Base-by-base conservation (phyloP, 2,797 vertebrate genomes). In the Austrolebias charrua region DNA sequence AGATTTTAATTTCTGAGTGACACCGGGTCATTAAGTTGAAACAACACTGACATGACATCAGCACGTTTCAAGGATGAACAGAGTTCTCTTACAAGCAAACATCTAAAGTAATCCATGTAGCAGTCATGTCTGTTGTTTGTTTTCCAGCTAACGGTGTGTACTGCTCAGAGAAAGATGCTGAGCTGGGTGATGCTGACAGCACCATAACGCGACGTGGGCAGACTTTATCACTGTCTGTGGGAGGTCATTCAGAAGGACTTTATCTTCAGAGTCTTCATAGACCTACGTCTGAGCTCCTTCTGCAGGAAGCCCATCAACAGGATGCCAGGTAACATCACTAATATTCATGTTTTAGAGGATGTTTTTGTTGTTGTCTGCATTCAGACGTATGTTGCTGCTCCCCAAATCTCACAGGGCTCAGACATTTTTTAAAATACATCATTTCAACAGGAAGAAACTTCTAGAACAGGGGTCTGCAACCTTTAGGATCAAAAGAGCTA, bases 121-220 rank as follows among this genome's bases (percentile, higher is more conserved):
- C 62, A 31, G 63, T 53, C 5, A 54, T 69, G 4, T 38, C 42
- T 42, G 10, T 58, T 53, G 35, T 20, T 50, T 44, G 12, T 18
- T 24, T 82, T 71, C 47, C 88, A 98, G 97, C 91, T 79, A 96
- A 95, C 13, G 73, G 71, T 50, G 85, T 89, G 44, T 96, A 92
- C 89, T 93, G 76, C 85, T 84, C 93, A 0, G 95, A 95, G 82
- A 97, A 95, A 88, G 94, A 94, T 69, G 91, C 88, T 74, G 94
- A 94, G 78, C 82, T 94, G 84, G 90, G 92, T 63, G 88, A 90
- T 69, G 71, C 88, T 1, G 93, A 93, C 33, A 86, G 91, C 55
- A 73, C 92, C 0, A 85, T 93, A 62, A 91, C 95, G 58, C 88
- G 91, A 65, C 93, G 94, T 90, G 91, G 92, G 81, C 94, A 94